Evolutionary conservation across 2,113 vertebrate genomes (phyloP).

Genomic region (Ardeotis arabs): DNA sequence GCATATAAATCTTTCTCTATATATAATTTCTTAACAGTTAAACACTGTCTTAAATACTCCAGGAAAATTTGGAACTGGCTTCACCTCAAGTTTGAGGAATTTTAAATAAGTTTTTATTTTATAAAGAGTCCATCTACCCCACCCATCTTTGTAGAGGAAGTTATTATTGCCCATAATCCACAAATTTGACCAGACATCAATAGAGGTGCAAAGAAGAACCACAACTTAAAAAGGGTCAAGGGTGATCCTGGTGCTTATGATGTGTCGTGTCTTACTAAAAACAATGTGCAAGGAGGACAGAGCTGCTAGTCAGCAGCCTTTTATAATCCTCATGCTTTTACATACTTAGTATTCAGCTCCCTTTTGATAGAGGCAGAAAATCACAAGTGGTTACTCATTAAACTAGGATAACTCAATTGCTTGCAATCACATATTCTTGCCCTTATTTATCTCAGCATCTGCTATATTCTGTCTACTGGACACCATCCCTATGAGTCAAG

Average conservation of each 20-base stretch:
- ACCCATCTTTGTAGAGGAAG: neutral
- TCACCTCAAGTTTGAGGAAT: neutral
- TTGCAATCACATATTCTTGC: neutral
- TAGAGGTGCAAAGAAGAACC: neutral
- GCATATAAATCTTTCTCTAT: neutral
- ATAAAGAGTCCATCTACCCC: neutral
- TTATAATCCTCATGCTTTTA: neutral
- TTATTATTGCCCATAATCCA: neutral
- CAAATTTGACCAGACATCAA: neutral
- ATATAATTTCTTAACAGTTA: conserved; percentile 31
- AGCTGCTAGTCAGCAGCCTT: neutral
- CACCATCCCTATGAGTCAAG: neutral
- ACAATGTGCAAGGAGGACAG: neutral
- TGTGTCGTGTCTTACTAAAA: neutral
- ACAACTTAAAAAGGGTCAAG: neutral
- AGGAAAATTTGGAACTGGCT: neutral
- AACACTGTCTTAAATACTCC: neutral
- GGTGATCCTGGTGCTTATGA: neutral
- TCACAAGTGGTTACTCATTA: neutral
- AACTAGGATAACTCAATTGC: neutral
- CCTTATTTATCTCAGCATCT: neutral
- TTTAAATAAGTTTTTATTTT: neutral
- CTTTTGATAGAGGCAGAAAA: neutral
- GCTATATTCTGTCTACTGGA: neutral
- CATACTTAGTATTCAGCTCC: neutral